A percentile compares a stretch with the other conserved stretches of the same genome.
These are phyloP conservation scores for Drosophila merina DNA, from an alignment of 2,888 invertebrate species.

Conservation along the genomic window DNA sequence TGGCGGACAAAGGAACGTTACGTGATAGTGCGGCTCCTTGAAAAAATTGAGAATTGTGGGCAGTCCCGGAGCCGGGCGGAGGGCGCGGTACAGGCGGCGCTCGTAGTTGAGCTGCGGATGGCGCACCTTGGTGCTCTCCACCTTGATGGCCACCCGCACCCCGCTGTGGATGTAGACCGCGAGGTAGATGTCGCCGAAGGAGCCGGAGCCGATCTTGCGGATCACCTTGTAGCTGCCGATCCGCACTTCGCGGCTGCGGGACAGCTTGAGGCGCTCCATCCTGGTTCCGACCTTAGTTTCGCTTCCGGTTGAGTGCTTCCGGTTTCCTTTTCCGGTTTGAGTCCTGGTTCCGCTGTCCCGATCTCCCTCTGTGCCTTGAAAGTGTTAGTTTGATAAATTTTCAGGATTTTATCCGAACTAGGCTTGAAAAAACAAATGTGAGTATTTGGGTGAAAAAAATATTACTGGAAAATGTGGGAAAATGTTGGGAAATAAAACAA, in stretches of 20 bases:
- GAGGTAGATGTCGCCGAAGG: constrained; percentile 99
- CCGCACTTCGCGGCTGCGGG: constrained; percentile 87
- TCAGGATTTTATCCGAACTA: too few relatives aligned
- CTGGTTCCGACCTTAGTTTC: background rate
- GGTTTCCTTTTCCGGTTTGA: background rate
- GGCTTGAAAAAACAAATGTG: too few relatives aligned
- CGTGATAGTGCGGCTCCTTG: constrained; percentile 94
- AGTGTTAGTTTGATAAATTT: background rate
- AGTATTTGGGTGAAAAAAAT: too few relatives aligned
- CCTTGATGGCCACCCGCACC: constrained; percentile 98
- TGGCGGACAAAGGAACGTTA: background rate
- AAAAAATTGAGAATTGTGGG: constrained; percentile 98
- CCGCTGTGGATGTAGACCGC: constrained; percentile 95
- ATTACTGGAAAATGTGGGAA: too few relatives aligned
- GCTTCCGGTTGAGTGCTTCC: background rate
- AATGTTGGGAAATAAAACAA: too few relatives aligned
- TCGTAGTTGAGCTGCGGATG: constrained; percentile 99
- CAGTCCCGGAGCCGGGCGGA: constrained; percentile 97
- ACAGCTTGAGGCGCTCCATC: constrained; percentile 18
- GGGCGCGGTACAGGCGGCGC: constrained; percentile 98
- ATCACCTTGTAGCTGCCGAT: constrained; percentile 98
- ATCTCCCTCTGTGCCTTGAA: background rate
- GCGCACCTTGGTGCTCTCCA: constrained; percentile 98
- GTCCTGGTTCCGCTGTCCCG: background rate
- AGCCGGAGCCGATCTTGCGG: constrained; percentile 98